These are phyloP conservation scores for Drosophila serrata DNA, from an alignment of 1,140 invertebrate genomes.

Conservation along the genomic window DNA sequence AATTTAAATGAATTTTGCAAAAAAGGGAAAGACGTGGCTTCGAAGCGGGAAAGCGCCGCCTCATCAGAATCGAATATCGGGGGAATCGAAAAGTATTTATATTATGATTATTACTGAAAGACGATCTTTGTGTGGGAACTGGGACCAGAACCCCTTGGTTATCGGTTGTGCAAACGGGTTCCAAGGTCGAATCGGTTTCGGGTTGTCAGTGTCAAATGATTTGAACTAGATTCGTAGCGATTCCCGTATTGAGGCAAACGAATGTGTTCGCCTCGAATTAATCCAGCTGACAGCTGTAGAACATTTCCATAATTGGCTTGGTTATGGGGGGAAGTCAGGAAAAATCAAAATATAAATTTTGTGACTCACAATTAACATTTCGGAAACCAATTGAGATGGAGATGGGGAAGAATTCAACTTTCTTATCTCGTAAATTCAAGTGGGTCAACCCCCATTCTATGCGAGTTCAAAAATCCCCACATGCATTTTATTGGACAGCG, in stretches of 20 bases:
- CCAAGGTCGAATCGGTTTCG: slow-evolving; percentile 43
- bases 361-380: slow-evolving; percentile 44
- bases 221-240: slow-evolving; percentile 29
- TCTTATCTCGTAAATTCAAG: slow-evolving; percentile 35
- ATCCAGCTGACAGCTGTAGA: slow-evolving; percentile 53
- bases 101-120: slow-evolving; percentile 44
- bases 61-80: slow-evolving; percentile 27
- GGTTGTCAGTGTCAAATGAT: slow-evolving; percentile 45
- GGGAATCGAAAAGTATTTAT: slow-evolving; percentile 25
- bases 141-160: slow-evolving; percentile 4
- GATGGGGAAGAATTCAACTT: slow-evolving; percentile 5
- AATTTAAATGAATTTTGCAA: slow-evolving; percentile 40
- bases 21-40: slow-evolving; percentile 42
- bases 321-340: background rate
- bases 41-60: slow-evolving; percentile 24
- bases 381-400: slow-evolving; percentile 23
- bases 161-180: slow-evolving; percentile 15
- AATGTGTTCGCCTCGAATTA: slow-evolving; percentile 33
- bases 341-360: slow-evolving; percentile 45
- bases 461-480: slow-evolving; percentile 46
- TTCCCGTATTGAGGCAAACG: slow-evolving; percentile 13
- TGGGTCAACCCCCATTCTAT: slow-evolving; percentile 27
- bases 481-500: slow-evolving; percentile 37
- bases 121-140: slow-evolving; percentile 52
- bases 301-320: slow-evolving; percentile 31